Evolutionary conservation across 1,140 invertebrate species (phyloP), one percentile per base, ranked within the genome.

Genomic region (Manduca sexta): DNA sequence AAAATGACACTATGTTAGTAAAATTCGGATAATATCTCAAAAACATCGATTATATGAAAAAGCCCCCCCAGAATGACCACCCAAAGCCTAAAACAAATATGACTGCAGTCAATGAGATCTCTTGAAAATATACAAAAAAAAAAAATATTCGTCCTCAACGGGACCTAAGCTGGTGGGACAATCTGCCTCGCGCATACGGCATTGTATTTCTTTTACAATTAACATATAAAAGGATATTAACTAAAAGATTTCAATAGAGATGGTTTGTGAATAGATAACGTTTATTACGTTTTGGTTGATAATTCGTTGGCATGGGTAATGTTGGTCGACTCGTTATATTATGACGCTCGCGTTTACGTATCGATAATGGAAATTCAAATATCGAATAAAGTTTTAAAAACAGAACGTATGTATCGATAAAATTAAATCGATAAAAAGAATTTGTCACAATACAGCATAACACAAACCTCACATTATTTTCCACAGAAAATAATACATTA

Each of bases 61-160:
- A 16, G 16, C 3, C n/a, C 58, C 33, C 49, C 43, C 63, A 63
- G 49, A 63, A 38, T 34, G 41, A 41, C 40, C 35, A 56, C 29
- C 34, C 45, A 38, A 59, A 67, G 54, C 62, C 63, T 70, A 66
- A 69, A 26, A 33, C 54, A 49, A 42, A 53, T 18, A 62, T 58
- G 68, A 72, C 73, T 73, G 66, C 69, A 72, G 68, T 71, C 57
- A 45, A 39, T 79, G 77, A 81, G 77, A 79, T 81, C 77, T 69
- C 66, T 65, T 38, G 56, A 68, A 75, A 66, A 56, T 79, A 71
- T 51, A 69, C 60, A 69, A 74, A 66, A 67, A 31, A 39, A 47
- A 49, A 47, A 43, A 64, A 64, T 66, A n/a, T n/a, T n/a, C n/a
- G 64, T 69, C 71, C 67, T 54, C 59, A 48, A 48, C 21, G 45